A percentile compares a stretch with the other conserved stretches of the same genome.
These are phyloP conservation scores for Rhagoletis zephyria DNA, from an alignment of 1,140 invertebrate genomes.

Conservation along the genomic window DNA sequence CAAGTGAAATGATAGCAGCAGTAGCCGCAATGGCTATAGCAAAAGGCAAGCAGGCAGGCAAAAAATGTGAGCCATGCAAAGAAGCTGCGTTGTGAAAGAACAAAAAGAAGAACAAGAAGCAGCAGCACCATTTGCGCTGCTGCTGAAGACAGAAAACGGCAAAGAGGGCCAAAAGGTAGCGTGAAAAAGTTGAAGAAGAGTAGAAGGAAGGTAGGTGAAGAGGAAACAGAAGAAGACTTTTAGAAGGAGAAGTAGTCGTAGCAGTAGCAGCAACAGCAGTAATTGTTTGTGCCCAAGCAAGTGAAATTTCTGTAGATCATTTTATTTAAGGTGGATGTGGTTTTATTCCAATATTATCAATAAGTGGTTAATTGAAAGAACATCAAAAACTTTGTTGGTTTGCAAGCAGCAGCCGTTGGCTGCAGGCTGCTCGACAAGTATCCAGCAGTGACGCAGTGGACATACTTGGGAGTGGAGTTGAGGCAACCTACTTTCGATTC, in stretches of 20 bases:
- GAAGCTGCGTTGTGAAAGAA: slow-evolving; percentile 46
- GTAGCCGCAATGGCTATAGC: slow-evolving; percentile 4
- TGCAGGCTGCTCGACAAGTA: neutral
- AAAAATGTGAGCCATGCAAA: slow-evolving; percentile 42
- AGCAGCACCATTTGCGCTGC: neutral
- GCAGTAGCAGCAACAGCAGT: slow-evolving; percentile 15
- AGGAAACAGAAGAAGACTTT: slow-evolving; percentile 38
- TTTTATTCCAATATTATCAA: neutral
- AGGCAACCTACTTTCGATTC: neutral
- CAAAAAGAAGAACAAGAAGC: slow-evolving; percentile 40
- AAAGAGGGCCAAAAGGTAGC: slow-evolving; percentile 7
- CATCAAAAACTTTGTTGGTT: neutral
- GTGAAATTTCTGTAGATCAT: neutral
- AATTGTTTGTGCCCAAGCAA: slow-evolving; percentile 5
- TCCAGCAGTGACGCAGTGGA: neutral
- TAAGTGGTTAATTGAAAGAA: neutral
- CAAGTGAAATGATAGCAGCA: neutral
- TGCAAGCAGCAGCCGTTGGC: neutral
- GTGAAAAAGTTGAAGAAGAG: slow-evolving; percentile 25
- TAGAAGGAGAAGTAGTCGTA: slow-evolving; percentile 34
- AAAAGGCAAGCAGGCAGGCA: slow-evolving; percentile 22
- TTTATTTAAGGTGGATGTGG: neutral
- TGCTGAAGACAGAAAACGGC: neutral
- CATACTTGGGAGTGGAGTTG: neutral
- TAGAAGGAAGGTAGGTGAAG: slow-evolving; percentile 42